These are phyloP conservation scores for Entomyzon cyanotis DNA, from an alignment of 2,113 vertebrate species.

Conservation along the genomic window DNA sequence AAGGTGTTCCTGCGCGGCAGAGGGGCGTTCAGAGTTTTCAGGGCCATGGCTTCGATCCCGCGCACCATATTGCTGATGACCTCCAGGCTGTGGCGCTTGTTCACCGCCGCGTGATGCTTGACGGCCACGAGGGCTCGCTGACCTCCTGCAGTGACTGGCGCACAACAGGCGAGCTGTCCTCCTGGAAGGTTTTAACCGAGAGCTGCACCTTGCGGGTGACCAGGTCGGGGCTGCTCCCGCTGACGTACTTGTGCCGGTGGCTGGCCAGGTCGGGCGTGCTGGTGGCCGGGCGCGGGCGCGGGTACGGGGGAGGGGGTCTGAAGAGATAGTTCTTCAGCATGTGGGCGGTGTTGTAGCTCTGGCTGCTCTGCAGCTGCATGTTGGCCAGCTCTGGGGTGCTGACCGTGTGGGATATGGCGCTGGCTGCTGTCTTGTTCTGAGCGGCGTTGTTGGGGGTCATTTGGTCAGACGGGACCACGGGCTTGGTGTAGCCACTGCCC, in stretches of 20 bases:
- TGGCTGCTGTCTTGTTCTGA: slow-evolving; percentile 69
- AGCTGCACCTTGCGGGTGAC: slow-evolving; percentile 94
- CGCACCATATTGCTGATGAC: slow-evolving; percentile 90
- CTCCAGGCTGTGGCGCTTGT: slow-evolving; percentile 93
- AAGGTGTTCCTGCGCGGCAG: slow-evolving; percentile 86
- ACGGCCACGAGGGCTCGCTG: slow-evolving; percentile 86
- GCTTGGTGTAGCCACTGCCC: slow-evolving; percentile 82
- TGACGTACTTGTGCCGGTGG: slow-evolving; percentile 88
- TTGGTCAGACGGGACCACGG: slow-evolving; percentile 69
- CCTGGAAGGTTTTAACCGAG: slow-evolving; percentile 95
- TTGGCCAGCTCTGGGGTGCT: slow-evolving; percentile 94
- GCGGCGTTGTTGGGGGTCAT: slow-evolving; percentile 52
- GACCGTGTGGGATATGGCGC: slow-evolving; percentile 92
- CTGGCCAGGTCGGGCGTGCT: slow-evolving; percentile 95
- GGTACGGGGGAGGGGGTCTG: slow-evolving; percentile 89
- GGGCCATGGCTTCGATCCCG: slow-evolving; percentile 84
- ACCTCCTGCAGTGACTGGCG: slow-evolving; percentile 94
- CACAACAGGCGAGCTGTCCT: slow-evolving; percentile 91
- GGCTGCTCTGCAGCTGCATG: slow-evolving; percentile 81
- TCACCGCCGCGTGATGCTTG: slow-evolving; percentile 80
- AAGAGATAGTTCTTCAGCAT: slow-evolving; percentile 87
- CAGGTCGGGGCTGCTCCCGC: slow-evolving; percentile 91
- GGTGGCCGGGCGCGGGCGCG: slow-evolving; percentile 90
- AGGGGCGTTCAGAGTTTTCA: slow-evolving; percentile 84
- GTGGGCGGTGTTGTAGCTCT: slow-evolving; percentile 75